Conservation (phyloP, 2,113 vertebrate genomes). For the Callopanchax toddi region DNA sequence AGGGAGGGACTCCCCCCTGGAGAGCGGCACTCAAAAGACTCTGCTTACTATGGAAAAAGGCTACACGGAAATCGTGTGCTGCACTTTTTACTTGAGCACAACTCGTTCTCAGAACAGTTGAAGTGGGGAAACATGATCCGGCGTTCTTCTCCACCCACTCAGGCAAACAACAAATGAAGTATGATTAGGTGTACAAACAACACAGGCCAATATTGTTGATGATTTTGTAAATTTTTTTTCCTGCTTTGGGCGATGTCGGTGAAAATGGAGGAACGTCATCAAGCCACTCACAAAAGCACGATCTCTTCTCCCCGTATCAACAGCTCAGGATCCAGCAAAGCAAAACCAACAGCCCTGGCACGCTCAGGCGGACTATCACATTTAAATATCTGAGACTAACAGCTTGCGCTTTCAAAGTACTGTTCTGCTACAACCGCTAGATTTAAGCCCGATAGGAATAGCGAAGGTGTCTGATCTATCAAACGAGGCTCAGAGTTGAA, state of each 20-base stretch:
- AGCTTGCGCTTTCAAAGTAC: constrained; percentile 56
- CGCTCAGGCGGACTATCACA: constrained; percentile 39
- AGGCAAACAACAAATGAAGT: constrained; percentile 54
- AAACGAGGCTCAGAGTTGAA: constrained; percentile 50
- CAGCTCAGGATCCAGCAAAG: constrained; percentile 60
- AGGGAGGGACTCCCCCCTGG: constrained; percentile 41
- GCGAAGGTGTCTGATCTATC: constrained; percentile 56
- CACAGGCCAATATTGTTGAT: constrained; percentile 54
- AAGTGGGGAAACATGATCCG: constrained; percentile 39
- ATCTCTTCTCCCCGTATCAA: constrained; percentile 42
- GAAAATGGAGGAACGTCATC: constrained; percentile 43
- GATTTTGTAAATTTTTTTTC: constrained; percentile 50
- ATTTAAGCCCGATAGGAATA: constrained; percentile 34
- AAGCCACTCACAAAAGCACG: constrained; percentile 40
- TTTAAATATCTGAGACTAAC: constrained; percentile 55
- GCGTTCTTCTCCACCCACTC: constrained; percentile 38
- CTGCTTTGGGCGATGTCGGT: constrained; percentile 30
- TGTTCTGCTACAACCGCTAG: constrained; percentile 43
- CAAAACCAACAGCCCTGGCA: constrained; percentile 53
- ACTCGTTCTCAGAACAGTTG: constrained; percentile 38
- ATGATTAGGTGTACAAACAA: constrained; percentile 50
- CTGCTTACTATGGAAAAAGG: constrained; percentile 49
- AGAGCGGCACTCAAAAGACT: constrained; percentile 59
- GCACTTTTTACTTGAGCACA: constrained; percentile 42
- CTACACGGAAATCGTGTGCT: constrained; percentile 37